Evolutionary conservation across 2,113 vertebrate species (phyloP), one percentile per base, ranked within the genome.

Genomic region (Pristiophorus japonicus): DNA sequence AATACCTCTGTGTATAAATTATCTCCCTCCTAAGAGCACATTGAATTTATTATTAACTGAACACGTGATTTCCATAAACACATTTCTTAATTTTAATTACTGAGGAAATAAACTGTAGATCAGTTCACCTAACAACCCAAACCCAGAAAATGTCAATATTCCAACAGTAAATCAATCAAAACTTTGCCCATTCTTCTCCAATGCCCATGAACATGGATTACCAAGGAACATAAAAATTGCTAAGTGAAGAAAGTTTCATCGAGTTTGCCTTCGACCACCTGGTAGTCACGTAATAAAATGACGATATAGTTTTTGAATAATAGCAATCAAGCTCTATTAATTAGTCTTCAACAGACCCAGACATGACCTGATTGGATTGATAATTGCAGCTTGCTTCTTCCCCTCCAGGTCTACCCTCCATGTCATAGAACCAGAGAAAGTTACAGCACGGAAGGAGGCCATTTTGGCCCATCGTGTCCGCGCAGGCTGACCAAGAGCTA

Each of bases 11-110:
- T 85, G 45, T 47, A 22, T 47, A 47, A 85, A 85, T 47, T 42
- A 85, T 47, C 47, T 47, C 20, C n/a, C 42, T 85, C 42, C 42
- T 42, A 24, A 47, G 81, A 47, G 22, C 18, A 47, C 16, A 5
- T 63, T 63, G 88, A 92, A 92, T 92, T 92, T n/a, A n/a, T 92
- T 6, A 63, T n/a, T 92, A 92, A 59, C 27, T 92, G 14, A 87
- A 18, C 3, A 16, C 45, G 11, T 34, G 34, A 20, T 5, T 24
- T 3, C 85, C 14, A 18, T 63, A 20, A 55, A 91, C 27, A 0
- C 1, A 12, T 30, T 90, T 59, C 87, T 59, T 90, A 90, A 6
- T 87, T 87, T 84, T 55, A 88, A 88, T 27, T 55, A 88, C 85
- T 55, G 47, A 55, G 55, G 45, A 88, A 88, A 88, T 88, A 51